Conservation (phyloP, 1,140 invertebrate genomes). For the Hirudo medicinalis region DNA sequence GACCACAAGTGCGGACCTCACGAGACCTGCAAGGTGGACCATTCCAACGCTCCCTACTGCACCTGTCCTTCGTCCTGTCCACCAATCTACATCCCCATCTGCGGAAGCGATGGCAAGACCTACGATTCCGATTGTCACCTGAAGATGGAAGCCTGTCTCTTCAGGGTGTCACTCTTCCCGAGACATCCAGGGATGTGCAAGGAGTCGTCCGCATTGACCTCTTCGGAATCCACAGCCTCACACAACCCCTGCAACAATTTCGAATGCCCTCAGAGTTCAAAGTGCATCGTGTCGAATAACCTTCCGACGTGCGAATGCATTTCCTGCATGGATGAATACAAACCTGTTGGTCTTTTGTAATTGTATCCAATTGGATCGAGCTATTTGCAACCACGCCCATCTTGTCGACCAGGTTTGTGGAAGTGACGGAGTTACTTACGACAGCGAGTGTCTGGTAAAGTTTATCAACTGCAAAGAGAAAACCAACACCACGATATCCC, state of each 20-base stretch:
- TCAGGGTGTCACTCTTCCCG: too few relatives aligned
- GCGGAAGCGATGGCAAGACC: conserved; percentile 68
- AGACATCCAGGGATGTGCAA: too few relatives aligned
- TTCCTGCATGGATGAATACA: too few relatives aligned
- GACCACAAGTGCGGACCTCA: conserved; percentile 38
- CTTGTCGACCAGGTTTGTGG: conserved; percentile 52
- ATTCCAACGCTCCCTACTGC: conserved; percentile 65
- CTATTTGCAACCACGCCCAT: too few relatives aligned
- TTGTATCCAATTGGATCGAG: too few relatives aligned
- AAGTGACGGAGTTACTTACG: conserved; percentile 61
- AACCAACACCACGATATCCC: conserved; percentile 50
- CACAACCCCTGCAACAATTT: too few relatives aligned
- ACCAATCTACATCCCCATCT: conserved; percentile 48
- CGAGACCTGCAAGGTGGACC: conserved; percentile 68
- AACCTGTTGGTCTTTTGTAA: too few relatives aligned
- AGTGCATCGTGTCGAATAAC: too few relatives aligned
- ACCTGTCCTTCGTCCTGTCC: conserved; percentile 62
- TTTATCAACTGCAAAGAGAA: conserved; percentile 62
- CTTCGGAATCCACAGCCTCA: too few relatives aligned
- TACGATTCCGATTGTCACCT: conserved; percentile 72
- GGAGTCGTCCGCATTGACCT: too few relatives aligned
- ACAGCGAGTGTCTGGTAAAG: conserved; percentile 61
- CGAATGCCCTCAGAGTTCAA: too few relatives aligned
- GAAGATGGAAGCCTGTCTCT: conserved; percentile 40
- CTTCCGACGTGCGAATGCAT: too few relatives aligned